phyloP scores from a whole-genome alignment of 1,140 invertebrate genomes.

The Trichonephila inaurata region DNA sequence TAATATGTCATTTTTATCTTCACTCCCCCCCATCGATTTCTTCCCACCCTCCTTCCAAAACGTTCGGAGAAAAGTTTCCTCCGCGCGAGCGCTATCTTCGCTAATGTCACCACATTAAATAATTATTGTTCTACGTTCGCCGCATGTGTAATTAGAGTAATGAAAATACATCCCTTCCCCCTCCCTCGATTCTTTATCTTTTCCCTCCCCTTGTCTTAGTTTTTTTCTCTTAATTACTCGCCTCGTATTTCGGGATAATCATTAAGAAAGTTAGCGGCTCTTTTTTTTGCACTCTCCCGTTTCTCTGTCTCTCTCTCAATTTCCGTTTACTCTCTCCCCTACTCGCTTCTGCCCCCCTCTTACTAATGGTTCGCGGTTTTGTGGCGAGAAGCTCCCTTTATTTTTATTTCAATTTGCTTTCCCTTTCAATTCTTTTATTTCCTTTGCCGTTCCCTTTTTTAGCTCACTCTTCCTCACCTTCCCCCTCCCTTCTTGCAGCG shows the following conservation, averaged over 20 bases:
- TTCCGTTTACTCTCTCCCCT: slow-evolving; percentile 58
- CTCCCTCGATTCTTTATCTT: slow-evolving; percentile 68
- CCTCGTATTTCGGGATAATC: slow-evolving; percentile 67
- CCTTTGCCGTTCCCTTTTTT: slow-evolving; percentile 14
- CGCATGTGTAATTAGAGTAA: slow-evolving; percentile 76
- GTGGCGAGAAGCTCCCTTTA: background rate
- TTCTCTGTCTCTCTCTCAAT: slow-evolving; percentile 13
- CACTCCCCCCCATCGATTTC: slow-evolving; percentile 53
- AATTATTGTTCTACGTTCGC: slow-evolving; percentile 76
- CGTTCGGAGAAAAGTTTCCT: slow-evolving; percentile 69
- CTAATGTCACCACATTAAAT: slow-evolving; percentile 77
- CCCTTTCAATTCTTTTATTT: slow-evolving; percentile 45
- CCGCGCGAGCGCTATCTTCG: slow-evolving; percentile 52
- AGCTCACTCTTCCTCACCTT: background rate
- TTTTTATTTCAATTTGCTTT: slow-evolving; percentile 32
- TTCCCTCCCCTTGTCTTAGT: slow-evolving; percentile 67
- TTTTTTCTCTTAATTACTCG: slow-evolving; percentile 76
- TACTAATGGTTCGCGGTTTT: slow-evolving; percentile 73
- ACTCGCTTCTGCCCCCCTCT: background rate
- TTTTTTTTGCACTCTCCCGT: background rate
- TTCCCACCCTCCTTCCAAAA: slow-evolving; percentile 32
- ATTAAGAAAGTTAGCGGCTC: slow-evolving; percentile 67
- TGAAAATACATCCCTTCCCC: slow-evolving; percentile 64
- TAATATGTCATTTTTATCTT: slow-evolving; percentile 77
- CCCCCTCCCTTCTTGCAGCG: background rate